phyloP scores from a whole-genome alignment of 1,140 invertebrate genomes.

The Drosophila albomicans region DNA sequence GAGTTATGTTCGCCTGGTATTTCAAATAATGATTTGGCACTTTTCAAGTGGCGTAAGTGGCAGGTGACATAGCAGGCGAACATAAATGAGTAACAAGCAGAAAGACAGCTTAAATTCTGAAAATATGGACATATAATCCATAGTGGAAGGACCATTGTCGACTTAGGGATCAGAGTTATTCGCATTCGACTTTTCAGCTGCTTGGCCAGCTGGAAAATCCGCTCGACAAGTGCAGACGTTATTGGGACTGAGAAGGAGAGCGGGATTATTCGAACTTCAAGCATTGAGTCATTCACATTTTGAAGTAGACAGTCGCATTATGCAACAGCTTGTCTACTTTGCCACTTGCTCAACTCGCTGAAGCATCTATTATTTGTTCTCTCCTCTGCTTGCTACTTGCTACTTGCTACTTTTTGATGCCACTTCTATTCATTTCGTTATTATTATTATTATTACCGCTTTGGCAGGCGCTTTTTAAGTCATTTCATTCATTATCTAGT shows the following conservation, averaged over 20 bases:
- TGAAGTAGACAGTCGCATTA: constrained; percentile 38
- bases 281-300: constrained; percentile 8
- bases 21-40: too few relatives aligned
- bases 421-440: neutral
- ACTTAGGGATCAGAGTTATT: constrained; percentile 1
- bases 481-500: constrained; percentile 15
- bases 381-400: too few relatives aligned
- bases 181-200: constrained; percentile 18
- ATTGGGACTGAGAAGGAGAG: neutral
- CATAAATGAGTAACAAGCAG: too few relatives aligned
- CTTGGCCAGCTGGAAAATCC: constrained; percentile 68
- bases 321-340: constrained; percentile 54
- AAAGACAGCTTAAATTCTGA: too few relatives aligned
- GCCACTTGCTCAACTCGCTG: neutral
- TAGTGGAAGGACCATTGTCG: constrained; percentile 13
- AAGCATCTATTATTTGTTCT: neutral
- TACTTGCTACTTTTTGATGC: neutral
- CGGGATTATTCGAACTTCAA: neutral
- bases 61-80: too few relatives aligned
- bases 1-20: too few relatives aligned
- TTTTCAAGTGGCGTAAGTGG: too few relatives aligned
- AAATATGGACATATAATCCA: too few relatives aligned
- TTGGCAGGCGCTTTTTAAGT: constrained; percentile 9
- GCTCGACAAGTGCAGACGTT: constrained; percentile 45
- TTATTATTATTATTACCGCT: constrained; percentile 51